Evolutionary conservation across 37 sponge, comb jelly and placozoan genomes (phyloP), one percentile per base, ranked within the genome.

Genomic region (Beroe ovata): DNA sequence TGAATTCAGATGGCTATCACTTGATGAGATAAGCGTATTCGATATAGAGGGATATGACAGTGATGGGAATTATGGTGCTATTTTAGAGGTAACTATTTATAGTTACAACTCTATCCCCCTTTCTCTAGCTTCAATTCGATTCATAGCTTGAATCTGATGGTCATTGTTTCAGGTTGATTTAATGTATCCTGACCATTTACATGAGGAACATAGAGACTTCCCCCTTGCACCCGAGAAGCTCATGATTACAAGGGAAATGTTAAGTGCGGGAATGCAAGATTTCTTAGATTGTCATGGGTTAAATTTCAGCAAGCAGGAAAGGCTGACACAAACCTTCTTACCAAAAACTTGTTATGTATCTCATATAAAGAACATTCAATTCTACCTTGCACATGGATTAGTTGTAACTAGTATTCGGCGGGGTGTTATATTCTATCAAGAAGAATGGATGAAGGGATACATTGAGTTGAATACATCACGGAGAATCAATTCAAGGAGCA

Each of bases 111-210:
- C n/a, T n/a, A n/a, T n/a, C n/a, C n/a, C n/a, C n/a, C n/a, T n/a
- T n/a, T n/a, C n/a, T n/a, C n/a, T n/a, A n/a, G n/a, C n/a, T n/a
- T n/a, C n/a, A n/a, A n/a, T n/a, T n/a, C n/a, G n/a, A n/a, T n/a
- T n/a, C n/a, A n/a, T n/a, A n/a, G n/a, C n/a, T n/a, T n/a, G n/a
- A n/a, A n/a, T n/a, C n/a, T n/a, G n/a, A n/a, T n/a, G n/a, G n/a
- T n/a, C n/a, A n/a, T n/a, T n/a, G n/a, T 30, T 66, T 14, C 36
- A 66, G 69, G 63, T 62, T 62, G 63, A 62, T 62, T 28, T 62
- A 28, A 62, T 29, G 25, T 62, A 62, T 62, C 63, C 63, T 62
- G 63, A 62, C 21, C 63, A 62, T 29, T 29, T 62, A 23, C 21
- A 62, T 62, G 63, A 62, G 25, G 63, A 6, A 23, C 63, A 62